Conservation (phyloP, 2,888 invertebrate genomes). For the Cecidostiba fungosa region DNA sequence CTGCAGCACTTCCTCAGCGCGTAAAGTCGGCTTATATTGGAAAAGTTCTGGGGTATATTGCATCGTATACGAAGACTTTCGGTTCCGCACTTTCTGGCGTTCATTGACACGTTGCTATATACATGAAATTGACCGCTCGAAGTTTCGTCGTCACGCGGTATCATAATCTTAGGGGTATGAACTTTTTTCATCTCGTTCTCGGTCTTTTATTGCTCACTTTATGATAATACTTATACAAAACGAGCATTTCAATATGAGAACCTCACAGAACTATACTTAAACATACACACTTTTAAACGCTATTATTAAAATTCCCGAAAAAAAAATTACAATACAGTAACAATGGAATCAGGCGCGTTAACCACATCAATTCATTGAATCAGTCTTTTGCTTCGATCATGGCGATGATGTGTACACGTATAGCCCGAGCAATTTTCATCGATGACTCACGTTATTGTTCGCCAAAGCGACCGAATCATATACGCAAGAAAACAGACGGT, state of each 20-base stretch:
- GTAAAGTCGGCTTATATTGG: constrained; percentile 8
- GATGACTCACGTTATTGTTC: constrained; percentile 22
- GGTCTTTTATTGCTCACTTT: too few species aligned
- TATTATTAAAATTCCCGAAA: too few species aligned
- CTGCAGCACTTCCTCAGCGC: not conserved
- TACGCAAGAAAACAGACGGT: not conserved
- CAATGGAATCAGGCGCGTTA: too few species aligned
- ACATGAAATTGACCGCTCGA: not conserved
- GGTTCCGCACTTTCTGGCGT: not conserved
- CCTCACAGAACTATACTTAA: too few species aligned
- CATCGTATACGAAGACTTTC: not conserved
- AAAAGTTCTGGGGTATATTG: not conserved
- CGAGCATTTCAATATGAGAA: too few species aligned
- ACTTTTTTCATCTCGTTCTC: not conserved
- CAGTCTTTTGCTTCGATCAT: not conserved
- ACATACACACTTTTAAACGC: too few species aligned
- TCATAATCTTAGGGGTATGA: not conserved
- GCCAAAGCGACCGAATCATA: not conserved
- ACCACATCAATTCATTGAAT: not conserved
- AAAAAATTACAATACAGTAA: too few species aligned
- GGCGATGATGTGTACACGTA: not conserved
- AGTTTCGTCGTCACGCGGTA: too few species aligned
- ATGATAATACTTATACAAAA: too few species aligned
- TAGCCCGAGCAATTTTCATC: not conserved
- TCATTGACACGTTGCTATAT: not conserved